Percentiles rank a stretch among this genome's conserved stretches.
Conservation (phyloP, 35 echinoderm and acorn worm species). For the Stichopus chloronotus region DNA sequence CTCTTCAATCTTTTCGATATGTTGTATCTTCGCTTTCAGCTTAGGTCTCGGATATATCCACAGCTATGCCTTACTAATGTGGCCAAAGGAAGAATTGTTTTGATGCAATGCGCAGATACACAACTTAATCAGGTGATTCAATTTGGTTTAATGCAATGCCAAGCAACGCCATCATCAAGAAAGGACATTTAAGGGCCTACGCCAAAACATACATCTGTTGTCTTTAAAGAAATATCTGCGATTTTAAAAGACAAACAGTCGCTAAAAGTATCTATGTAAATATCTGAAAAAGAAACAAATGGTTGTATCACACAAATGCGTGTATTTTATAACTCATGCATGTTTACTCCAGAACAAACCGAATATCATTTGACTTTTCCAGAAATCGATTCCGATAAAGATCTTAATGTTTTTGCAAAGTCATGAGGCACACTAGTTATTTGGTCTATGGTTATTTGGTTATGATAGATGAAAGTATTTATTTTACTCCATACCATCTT, state of each 20-base stretch:
- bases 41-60: neutral
- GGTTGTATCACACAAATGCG: too few species aligned
- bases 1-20: neutral
- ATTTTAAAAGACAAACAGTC: neutral
- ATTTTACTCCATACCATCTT: neutral
- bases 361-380: too few species aligned
- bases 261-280: neutral
- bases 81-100: neutral
- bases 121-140: conserved; percentile 7
- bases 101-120: neutral
- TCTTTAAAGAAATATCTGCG: neutral
- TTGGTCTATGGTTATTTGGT: too few species aligned
- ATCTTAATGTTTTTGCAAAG: too few species aligned
- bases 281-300: neutral
- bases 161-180: neutral
- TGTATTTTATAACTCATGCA: too few species aligned
- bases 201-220: neutral
- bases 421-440: too few species aligned
- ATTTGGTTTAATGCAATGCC: neutral
- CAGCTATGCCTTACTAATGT: conserved; percentile 3
- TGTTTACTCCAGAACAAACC: too few species aligned
- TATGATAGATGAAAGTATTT: neutral
- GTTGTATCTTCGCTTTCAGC: neutral
- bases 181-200: neutral
- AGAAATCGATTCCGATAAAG: too few species aligned